Percentiles rank a stretch among this genome's conserved stretches.
phyloP scores from a whole-genome alignment of 2,888 invertebrate genomes.

The Phyllotreta cruciferae region DNA sequence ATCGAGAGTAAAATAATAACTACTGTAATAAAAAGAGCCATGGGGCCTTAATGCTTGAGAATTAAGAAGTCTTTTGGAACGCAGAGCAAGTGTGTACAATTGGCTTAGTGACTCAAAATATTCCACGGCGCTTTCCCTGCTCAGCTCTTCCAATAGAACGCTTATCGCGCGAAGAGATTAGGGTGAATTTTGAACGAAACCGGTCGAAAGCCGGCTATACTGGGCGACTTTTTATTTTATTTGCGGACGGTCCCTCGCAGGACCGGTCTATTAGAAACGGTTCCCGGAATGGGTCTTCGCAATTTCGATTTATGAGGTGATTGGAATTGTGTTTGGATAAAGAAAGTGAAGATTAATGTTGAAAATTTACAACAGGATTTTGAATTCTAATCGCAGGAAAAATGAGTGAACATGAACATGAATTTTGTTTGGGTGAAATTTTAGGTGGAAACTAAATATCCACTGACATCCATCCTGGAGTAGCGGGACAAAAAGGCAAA shows the following conservation, averaged over 20 bases:
- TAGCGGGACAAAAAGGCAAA: constrained; percentile 16
- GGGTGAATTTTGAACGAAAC: constrained; percentile 15
- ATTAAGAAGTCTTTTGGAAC: constrained; percentile 14
- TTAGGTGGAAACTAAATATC: too few relatives aligned
- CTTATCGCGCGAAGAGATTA: constrained; percentile 2
- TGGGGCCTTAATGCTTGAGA: constrained; percentile 9
- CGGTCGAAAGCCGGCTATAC: background rate
- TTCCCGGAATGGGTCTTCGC: too few relatives aligned
- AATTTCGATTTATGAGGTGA: too few relatives aligned
- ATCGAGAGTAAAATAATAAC: too few relatives aligned
- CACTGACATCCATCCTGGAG: too few relatives aligned
- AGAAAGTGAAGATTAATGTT: too few relatives aligned
- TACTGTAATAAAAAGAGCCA: constrained; percentile 7
- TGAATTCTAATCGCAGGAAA: too few relatives aligned
- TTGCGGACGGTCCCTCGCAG: constrained; percentile 7
- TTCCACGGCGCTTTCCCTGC: background rate
- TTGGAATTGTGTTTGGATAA: too few relatives aligned
- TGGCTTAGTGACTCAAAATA: constrained; percentile 7
- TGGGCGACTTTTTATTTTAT: constrained; percentile 23
- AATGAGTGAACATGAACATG: too few relatives aligned
- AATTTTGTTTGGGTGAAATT: too few relatives aligned
- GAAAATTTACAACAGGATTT: too few relatives aligned
- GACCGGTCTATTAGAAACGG: too few relatives aligned
- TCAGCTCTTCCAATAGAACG: constrained; percentile 6
- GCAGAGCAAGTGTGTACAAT: constrained; percentile 14